Conservation (phyloP, 2,797 vertebrate species). For the Catharus ustulatus region DNA sequence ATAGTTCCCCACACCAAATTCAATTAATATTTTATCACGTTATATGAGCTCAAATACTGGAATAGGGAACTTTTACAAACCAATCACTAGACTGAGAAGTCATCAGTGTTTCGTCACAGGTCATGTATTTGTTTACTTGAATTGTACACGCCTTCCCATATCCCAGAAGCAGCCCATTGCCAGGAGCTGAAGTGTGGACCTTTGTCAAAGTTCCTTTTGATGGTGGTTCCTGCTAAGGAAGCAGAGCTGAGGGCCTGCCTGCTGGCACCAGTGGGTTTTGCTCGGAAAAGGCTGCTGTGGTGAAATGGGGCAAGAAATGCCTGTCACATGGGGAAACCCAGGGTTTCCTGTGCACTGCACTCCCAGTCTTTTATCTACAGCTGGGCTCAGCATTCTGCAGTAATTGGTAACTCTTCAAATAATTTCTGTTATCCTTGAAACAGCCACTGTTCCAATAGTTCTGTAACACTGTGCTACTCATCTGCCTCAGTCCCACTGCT, state of each 20-base stretch:
- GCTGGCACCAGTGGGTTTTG: rapidly evolving
- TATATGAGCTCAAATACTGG: slow-evolving; percentile 6
- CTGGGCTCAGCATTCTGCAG: background rate
- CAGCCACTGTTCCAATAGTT: rapidly evolving
- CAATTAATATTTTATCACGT: slow-evolving; percentile 38
- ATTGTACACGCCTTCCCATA: background rate
- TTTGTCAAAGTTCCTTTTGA: background rate
- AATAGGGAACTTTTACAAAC: slow-evolving; percentile 29
- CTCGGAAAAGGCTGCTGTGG: background rate
- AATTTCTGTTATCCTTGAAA: background rate
- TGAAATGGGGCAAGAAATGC: rapidly evolving
- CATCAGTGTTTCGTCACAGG: background rate
- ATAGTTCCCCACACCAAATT: slow-evolving; percentile 20
- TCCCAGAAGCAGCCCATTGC: background rate
- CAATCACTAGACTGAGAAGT: background rate
- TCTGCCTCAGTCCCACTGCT: background rate
- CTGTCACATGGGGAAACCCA: background rate
- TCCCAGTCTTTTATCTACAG: background rate
- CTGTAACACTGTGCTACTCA: background rate
- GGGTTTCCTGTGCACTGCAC: rapidly evolving
- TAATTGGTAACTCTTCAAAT: background rate
- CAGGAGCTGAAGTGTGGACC: background rate
- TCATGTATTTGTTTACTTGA: background rate
- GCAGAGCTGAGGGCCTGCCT: background rate
- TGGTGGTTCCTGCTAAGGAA: rapidly evolving